phyloP scores from a whole-genome alignment of 2,888 invertebrate species.

The Hemithea aestivaria region DNA sequence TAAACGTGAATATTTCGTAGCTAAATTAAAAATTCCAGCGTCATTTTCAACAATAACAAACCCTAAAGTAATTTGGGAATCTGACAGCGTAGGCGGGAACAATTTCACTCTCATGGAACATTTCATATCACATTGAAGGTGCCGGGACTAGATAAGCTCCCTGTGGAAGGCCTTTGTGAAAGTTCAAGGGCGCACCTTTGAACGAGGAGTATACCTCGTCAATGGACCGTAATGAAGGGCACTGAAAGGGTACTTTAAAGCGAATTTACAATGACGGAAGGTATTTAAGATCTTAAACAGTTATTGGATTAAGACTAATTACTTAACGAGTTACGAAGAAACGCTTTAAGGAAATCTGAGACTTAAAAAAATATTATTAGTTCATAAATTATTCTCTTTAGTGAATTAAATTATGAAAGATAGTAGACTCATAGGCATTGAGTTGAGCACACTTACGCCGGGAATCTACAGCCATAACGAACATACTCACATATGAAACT shows the following conservation, averaged over 20 bases:
- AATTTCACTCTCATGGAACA: constrained; percentile 8
- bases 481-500: too few species aligned
- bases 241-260: background rate
- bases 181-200: constrained; percentile 25
- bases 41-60: constrained; percentile 13
- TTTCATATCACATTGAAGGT: constrained; percentile 15
- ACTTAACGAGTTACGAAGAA: constrained; percentile 7
- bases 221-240: constrained; percentile 2
- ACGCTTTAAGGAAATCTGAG: background rate
- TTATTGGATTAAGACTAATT: constrained; percentile 13
- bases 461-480: too few species aligned
- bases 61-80: constrained; percentile 13
- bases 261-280: constrained; percentile 1
- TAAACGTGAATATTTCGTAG: constrained; percentile 2
- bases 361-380: too few species aligned
- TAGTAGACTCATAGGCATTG: too few species aligned
- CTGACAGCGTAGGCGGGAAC: constrained; percentile 12
- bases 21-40: constrained; percentile 2
- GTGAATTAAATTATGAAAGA: too few species aligned
- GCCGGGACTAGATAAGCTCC: constrained; percentile 7
- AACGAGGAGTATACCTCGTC: constrained; percentile 11
- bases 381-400: too few species aligned
- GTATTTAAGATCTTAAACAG: constrained; percentile 1
- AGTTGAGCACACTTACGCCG: too few species aligned
- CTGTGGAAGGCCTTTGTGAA: constrained; percentile 8